Percentiles rank a stretch among this genome's conserved stretches.
These are phyloP conservation scores for Pangasius sanitwongsei DNA, from an alignment of 2,797 vertebrate species.

Conservation along the genomic window DNA sequence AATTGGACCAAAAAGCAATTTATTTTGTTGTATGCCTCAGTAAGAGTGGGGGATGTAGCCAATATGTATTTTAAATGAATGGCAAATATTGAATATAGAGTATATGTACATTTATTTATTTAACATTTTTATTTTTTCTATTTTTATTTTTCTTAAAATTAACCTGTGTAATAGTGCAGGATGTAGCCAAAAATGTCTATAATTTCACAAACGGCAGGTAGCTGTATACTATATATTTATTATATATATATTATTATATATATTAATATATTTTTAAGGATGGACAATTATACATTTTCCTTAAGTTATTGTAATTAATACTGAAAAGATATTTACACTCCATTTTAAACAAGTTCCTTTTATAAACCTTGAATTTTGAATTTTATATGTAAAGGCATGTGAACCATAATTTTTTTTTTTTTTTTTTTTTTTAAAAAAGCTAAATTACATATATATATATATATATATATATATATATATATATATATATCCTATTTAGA, in stretches of 20 bases:
- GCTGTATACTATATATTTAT: too few species aligned
- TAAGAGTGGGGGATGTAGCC: not conserved
- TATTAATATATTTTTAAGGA: not conserved
- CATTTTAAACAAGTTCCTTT: not conserved
- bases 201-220: not conserved
- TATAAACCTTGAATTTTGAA: not conserved
- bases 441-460: not conserved
- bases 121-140: not conserved
- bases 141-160: too few species aligned
- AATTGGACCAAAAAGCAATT: constrained; percentile 1
- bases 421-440: not conserved
- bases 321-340: not conserved
- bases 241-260: too few species aligned
- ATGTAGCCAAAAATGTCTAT: not conserved
- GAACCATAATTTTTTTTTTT: not conserved
- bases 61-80: not conserved
- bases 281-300: not conserved
- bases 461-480: too few species aligned
- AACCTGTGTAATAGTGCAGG: not conserved
- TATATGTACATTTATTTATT: not conserved
- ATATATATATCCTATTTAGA: not conserved
- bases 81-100: not conserved
- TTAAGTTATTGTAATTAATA: not conserved
- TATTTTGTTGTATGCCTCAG: not conserved
- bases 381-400: not conserved